Conservation (phyloP, 53 echinoderm and acorn worm species). For the Crossaster papposus region DNA sequence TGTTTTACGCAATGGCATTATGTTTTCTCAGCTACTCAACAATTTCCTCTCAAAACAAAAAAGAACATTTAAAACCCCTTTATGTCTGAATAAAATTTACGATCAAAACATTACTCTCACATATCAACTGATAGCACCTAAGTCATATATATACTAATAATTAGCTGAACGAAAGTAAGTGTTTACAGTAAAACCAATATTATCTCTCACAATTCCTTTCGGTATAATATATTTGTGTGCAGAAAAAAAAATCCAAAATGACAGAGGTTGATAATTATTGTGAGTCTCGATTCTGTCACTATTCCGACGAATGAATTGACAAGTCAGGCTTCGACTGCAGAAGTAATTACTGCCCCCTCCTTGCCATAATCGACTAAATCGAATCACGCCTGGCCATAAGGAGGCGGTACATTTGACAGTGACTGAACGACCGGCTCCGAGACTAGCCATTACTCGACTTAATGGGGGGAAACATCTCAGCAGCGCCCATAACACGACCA, state of each 20-base stretch:
- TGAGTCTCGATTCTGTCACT: not conserved
- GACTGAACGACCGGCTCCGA: slow-evolving; percentile 3
- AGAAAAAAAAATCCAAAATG: not conserved
- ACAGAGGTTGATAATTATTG: not conserved
- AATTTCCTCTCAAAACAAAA: no score
- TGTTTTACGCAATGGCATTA: no score
- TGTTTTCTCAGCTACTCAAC: no score
- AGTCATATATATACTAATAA: no score
- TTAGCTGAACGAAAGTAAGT: no score
- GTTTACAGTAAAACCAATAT: no score
- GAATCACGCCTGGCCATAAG: not conserved
- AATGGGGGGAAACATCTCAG: not conserved
- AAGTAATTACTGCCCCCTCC: not conserved
- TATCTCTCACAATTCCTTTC: not conserved
- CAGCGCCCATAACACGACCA: not conserved
- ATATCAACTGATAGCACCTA: no score
- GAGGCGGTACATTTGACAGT: not conserved
- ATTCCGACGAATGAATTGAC: not conserved
- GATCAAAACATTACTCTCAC: no score
- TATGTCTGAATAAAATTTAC: no score
- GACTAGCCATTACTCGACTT: not conserved
- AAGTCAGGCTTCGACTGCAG: not conserved
- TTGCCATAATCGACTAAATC: not conserved
- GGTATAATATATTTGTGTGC: not conserved
- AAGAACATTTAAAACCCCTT: no score